Base-by-base conservation (phyloP, 2,888 invertebrate species). In the Caenorhabditis angaria region DNA sequence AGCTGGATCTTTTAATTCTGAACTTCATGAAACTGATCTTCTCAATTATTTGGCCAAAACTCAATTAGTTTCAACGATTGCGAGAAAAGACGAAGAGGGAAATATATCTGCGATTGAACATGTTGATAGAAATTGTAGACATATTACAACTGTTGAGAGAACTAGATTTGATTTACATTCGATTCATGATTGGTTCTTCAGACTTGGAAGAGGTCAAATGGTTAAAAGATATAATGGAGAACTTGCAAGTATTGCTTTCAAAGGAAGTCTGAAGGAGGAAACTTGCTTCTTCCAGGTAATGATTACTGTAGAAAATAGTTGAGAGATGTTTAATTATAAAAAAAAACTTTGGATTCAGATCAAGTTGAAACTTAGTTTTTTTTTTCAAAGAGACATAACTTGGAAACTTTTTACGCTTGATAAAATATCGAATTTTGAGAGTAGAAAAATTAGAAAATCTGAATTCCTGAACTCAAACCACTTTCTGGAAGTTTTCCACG, bases 111-210 rank as follows among this genome's bases (percentile, higher is more conserved):
- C 79, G 22, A 72, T 82, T 29, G 82, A 81, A 62, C 82, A 82
- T 48, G 65, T 76, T 8, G 82, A 82, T 61, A 56, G 81, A 29
- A 79, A 82, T 50, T 80, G 82, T 58, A 61, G 77, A 59, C 64
- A 70, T 32, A 75, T 78, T 22, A 81, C 82, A 10, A 80, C 82
- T 10, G 81, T 83, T 10, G 79, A 82, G 58, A 63, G 78, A 60
- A 70, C 66, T 18, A 76, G 81, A 24, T 83, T 83, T 62, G 83
- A 82, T 60, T 63, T 82, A 50, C 81, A 80, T 32, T 78, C 82
- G 22, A 79, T 83, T 53, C 83, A 83, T 55, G 82, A 83, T 57
- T 83, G 82, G 81, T 79, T 83, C 69, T 83, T 83, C 75, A 65
- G 77, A 29, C 64, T 82, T 50, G 82, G 82, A 24, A 64, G 82